These are phyloP conservation scores for Vesta saturnalis DNA, from an alignment of 2,888 invertebrate genomes.

Conservation along the genomic window DNA sequence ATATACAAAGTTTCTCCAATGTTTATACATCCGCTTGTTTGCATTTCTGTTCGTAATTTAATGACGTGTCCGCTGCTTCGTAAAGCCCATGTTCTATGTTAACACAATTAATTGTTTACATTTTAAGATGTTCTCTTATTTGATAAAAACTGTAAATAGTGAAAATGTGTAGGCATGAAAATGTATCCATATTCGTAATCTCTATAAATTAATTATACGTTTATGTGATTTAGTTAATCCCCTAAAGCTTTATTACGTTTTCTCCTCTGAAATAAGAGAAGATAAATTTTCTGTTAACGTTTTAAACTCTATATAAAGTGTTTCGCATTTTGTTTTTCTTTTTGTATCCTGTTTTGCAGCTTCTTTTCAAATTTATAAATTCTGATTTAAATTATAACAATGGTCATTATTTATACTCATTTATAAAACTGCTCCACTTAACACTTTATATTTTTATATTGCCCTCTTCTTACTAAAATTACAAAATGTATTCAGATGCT, in stretches of 20 bases:
- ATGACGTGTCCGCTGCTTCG: not conserved
- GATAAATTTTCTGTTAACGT: no score
- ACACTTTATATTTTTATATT: no score
- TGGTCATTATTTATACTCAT: no score
- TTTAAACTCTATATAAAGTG: no score
- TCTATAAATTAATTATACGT: not conserved
- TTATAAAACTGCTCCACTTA: no score
- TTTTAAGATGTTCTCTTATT: not conserved
- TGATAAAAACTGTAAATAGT: no score
- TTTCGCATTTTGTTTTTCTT: no score
- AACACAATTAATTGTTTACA: constrained; percentile 2
- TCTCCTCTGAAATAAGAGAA: not conserved
- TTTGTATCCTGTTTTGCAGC: no score
- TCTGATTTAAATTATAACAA: no score
- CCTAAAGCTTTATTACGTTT: not conserved
- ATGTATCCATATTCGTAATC: not conserved
- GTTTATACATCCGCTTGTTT: constrained; percentile 16
- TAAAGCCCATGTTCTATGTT: not conserved
- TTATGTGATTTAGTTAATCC: not conserved
- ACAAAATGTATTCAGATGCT: no score
- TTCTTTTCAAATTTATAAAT: no score
- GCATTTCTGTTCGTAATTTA: constrained; percentile 14
- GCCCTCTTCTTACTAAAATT: no score
- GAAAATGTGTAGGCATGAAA: not conserved
- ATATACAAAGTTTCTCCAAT: constrained; percentile 13